Percentiles rank a stretch among this genome's conserved stretches.
Evolutionary conservation across 30 jellyfish, hydroid and myxozoan genomes (phyloP).

Genomic region (Aurelia sp.): DNA sequence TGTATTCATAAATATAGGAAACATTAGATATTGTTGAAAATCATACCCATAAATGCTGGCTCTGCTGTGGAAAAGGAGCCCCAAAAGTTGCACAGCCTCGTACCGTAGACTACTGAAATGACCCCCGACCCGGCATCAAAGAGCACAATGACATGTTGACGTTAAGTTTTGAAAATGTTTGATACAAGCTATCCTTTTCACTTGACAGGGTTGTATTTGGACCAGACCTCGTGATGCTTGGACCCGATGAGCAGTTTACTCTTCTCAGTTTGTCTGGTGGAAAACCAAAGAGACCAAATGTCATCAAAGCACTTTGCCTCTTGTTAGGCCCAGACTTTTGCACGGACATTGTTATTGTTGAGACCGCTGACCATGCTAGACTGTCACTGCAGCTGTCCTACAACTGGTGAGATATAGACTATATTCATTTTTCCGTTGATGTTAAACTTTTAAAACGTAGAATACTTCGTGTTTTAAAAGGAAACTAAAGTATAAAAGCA

Average conservation of each 20-base stretch:
- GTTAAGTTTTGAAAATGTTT: not conserved
- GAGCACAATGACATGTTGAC: too few relatives aligned
- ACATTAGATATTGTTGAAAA: too few relatives aligned
- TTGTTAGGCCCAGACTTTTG: conserved; percentile 97
- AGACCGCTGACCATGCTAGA: conserved; percentile 98
- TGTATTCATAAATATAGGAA: too few relatives aligned
- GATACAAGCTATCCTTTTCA: not conserved
- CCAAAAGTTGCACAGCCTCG: too few relatives aligned
- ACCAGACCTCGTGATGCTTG: conserved; percentile 98
- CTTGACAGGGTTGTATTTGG: conserved; percentile 90
- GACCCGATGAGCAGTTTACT: conserved; percentile 98
- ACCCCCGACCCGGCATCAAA: too few relatives aligned
- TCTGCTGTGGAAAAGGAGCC: too few relatives aligned
- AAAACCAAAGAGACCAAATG: conserved; percentile 95
- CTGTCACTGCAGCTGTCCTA: conserved; percentile 92
- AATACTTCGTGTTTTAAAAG: too few relatives aligned
- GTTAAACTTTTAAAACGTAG: not conserved
- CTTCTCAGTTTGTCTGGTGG: conserved; percentile 97
- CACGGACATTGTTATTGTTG: conserved; percentile 96
- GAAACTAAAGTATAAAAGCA: not conserved
- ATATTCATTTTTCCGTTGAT: not conserved
- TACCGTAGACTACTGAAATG: too few relatives aligned
- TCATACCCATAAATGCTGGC: too few relatives aligned
- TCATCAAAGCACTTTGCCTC: conserved; percentile 92
- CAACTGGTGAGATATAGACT: conserved; percentile 75